A percentile compares a stretch with the other conserved stretches of the same genome.
Evolutionary conservation across 1,140 invertebrate genomes (phyloP).

Genomic region (Choristoneura fumiferana): DNA sequence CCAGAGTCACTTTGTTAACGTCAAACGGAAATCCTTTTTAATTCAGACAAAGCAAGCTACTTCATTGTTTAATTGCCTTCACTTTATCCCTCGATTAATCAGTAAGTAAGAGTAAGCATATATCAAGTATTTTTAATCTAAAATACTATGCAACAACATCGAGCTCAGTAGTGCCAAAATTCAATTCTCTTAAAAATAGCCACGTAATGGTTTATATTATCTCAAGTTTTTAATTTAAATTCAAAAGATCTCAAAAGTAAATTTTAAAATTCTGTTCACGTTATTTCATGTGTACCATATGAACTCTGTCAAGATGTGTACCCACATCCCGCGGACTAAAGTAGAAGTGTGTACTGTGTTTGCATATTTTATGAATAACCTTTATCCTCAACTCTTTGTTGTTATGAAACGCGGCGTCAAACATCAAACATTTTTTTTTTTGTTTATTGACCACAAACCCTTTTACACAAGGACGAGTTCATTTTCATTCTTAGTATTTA

Average conservation of each 20-base stretch:
- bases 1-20: conserved; percentile 47
- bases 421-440: not conserved
- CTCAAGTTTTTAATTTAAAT: conserved; percentile 2
- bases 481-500: not conserved
- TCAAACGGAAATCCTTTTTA: conserved; percentile 30
- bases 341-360: conserved; percentile 7
- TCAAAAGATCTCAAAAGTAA: not conserved
- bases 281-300: conserved; percentile 13
- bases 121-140: too few species aligned
- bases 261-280: conserved; percentile 12
- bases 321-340: not conserved
- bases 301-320: conserved; percentile 1
- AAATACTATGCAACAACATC: too few species aligned
- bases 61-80: conserved; percentile 26
- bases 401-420: not conserved
- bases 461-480: not conserved
- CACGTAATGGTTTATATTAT: not conserved
- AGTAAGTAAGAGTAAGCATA: too few species aligned
- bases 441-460: not conserved
- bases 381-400: not conserved
- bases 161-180: too few species aligned
- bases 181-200: too few species aligned
- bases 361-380: conserved; percentile 14
- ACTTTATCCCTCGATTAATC: too few species aligned
- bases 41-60: conserved; percentile 36